Evolutionary conservation across 1,140 invertebrate species (phyloP).

Genomic region (Macrotrachela quadricornifera): DNA sequence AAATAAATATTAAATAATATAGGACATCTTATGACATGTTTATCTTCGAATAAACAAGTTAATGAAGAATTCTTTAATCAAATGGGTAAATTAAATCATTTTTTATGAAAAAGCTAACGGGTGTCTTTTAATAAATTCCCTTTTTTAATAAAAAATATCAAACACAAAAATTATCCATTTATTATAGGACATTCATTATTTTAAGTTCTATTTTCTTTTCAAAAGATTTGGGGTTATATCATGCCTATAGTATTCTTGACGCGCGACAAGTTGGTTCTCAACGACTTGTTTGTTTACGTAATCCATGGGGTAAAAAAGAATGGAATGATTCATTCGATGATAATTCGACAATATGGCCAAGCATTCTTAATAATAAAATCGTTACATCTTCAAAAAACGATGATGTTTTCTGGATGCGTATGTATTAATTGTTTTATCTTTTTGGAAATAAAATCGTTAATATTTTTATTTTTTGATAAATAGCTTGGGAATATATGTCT

Average conservation of each 20-base stretch:
- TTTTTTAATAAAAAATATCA: no score
- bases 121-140: no score
- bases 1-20: neutral
- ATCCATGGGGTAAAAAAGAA: slow-evolving; percentile 9
- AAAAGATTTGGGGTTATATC: slow-evolving; percentile 19
- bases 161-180: no score
- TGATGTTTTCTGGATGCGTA: no score
- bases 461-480: no score
- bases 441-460: no score
- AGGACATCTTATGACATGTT: slow-evolving; percentile 71
- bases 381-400: no score
- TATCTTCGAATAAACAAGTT: slow-evolving; percentile 44
- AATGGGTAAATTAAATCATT: slow-evolving; percentile 52
- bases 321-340: slow-evolving; percentile 2
- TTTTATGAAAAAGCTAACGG: no score
- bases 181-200: no score
- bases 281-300: neutral
- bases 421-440: no score
- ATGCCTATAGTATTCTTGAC: slow-evolving; percentile 95
- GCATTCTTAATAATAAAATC: neutral
- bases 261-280: slow-evolving; percentile 31
- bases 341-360: slow-evolving; percentile 1
- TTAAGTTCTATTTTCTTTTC: no score
- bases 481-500: no score
- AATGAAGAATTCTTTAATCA: slow-evolving; percentile 59